A percentile compares a stretch with the other conserved stretches of the same genome.
Conservation (phyloP, 2,888 invertebrate species). For the Chrysomela aeneicollis region DNA sequence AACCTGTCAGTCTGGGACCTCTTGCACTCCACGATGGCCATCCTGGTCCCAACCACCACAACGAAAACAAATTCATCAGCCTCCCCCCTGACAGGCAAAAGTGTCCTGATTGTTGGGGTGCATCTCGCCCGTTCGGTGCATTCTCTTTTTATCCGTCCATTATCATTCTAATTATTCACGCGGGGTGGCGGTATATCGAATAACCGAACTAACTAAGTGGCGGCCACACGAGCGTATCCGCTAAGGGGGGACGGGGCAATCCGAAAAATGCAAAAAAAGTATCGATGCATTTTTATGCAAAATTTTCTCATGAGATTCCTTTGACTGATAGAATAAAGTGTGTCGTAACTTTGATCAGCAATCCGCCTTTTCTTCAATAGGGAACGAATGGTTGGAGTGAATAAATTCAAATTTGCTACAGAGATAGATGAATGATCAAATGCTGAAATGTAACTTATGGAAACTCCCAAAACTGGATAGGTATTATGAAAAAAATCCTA, state of each 20-base stretch:
- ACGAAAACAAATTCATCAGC: conserved; percentile 61
- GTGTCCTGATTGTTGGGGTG: conserved; percentile 53
- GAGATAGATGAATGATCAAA: too few species aligned
- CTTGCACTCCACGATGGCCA: not conserved
- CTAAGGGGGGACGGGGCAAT: conserved; percentile 13
- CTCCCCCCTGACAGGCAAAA: conserved; percentile 58
- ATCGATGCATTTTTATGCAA: too few species aligned
- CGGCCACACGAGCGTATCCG: conserved; percentile 49
- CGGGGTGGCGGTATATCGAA: conserved; percentile 56
- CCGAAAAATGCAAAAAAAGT: not conserved
- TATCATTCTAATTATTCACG: conserved; percentile 63
- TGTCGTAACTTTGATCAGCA: too few species aligned
- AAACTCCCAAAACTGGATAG: too few species aligned
- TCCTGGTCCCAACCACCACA: conserved; percentile 57
- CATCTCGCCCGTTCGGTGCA: conserved; percentile 56
- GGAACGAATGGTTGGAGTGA: too few species aligned
- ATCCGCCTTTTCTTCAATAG: too few species aligned
- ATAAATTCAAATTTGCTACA: too few species aligned
- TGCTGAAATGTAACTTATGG: too few species aligned
- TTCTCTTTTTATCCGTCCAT: conserved; percentile 61
- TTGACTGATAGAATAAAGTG: too few species aligned
- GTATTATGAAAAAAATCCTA: too few species aligned
- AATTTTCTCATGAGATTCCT: too few species aligned
- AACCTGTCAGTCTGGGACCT: conserved; percentile 54
- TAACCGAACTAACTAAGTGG: conserved; percentile 62